Evolutionary conservation across 2,113 vertebrate genomes (phyloP).

Genomic region (Entelurus aequoreus): DNA sequence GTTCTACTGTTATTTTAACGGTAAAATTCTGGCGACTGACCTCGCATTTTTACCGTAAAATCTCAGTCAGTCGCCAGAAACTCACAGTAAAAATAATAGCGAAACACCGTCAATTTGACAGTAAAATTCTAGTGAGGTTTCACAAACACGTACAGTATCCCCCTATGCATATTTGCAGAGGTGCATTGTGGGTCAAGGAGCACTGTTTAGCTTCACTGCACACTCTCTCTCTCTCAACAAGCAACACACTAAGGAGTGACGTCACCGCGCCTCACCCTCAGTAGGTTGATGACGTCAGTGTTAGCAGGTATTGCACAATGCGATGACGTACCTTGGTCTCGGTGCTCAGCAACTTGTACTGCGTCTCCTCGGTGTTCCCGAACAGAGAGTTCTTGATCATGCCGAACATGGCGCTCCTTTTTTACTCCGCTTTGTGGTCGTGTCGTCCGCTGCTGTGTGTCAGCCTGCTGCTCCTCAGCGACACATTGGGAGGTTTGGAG

Average conservation of each 20-base stretch:
- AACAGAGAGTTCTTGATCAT: conserved; percentile 89
- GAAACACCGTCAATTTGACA: no score
- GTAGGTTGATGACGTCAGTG: not conserved
- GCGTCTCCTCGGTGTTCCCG: conserved; percentile 80
- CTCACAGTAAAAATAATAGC: no score
- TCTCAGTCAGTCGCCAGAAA: no score
- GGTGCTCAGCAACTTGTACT: conserved; percentile 77
- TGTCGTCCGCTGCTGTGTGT: not conserved
- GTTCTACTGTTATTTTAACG: no score
- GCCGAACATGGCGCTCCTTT: conserved; percentile 75
- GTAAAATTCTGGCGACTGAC: no score
- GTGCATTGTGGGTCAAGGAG: conserved; percentile 12
- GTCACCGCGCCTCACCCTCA: not conserved
- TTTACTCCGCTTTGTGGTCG: conserved; percentile 9
- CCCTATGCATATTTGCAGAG: conserved; percentile 12
- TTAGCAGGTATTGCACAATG: no score
- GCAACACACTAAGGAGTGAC: conserved; percentile 13
- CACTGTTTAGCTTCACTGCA: conserved; percentile 19
- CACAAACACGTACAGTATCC: not conserved
- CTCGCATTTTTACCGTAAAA: no score
- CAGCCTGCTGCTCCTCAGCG: not conserved
- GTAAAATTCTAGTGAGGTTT: no score
- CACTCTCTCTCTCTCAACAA: not conserved
- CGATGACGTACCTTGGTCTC: conserved; percentile 75
- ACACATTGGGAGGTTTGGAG: conserved; percentile 2